Evolutionary conservation across 2,797 vertebrate species (phyloP).

Genomic region (Lepilemur ruficaudatus): DNA sequence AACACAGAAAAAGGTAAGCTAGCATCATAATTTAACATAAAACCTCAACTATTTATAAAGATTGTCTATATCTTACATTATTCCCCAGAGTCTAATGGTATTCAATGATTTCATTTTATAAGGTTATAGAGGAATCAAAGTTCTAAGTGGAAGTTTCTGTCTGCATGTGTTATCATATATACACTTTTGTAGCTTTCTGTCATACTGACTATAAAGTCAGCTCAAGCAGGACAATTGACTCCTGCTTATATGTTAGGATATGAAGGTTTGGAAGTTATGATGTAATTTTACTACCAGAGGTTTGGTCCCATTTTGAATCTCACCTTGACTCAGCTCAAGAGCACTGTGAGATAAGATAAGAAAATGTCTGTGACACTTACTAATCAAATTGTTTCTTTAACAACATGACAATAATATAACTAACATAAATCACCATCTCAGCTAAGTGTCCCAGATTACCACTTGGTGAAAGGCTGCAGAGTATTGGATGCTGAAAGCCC

Average conservation of each 20-base stretch:
- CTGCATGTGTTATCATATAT: not conserved
- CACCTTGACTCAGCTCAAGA: not conserved
- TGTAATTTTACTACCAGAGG: not conserved
- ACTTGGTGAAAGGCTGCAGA: not conserved
- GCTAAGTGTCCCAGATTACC: not conserved
- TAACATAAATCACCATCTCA: not conserved
- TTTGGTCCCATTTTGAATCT: not conserved
- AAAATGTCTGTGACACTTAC: not conserved
- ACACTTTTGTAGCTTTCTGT: not conserved
- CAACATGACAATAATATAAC: not conserved
- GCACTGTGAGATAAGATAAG: not conserved
- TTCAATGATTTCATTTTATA: not conserved
- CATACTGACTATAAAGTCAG: not conserved
- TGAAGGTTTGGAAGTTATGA: not conserved
- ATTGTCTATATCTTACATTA: not conserved
- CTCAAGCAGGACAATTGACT: not conserved
- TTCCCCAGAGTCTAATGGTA: not conserved
- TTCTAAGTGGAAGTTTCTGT: not conserved
- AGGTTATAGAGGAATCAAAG: slow-evolving; percentile 3
- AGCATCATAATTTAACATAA: not conserved
- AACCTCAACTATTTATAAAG: slow-evolving; percentile 40
- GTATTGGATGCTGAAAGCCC: not conserved
- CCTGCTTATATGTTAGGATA: no score
- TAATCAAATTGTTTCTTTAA: not conserved
- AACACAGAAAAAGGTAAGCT: slow-evolving; percentile 16